These are phyloP conservation scores for Mionectes macconnelli DNA, from an alignment of 2,113 vertebrate genomes.

Conservation along the genomic window DNA sequence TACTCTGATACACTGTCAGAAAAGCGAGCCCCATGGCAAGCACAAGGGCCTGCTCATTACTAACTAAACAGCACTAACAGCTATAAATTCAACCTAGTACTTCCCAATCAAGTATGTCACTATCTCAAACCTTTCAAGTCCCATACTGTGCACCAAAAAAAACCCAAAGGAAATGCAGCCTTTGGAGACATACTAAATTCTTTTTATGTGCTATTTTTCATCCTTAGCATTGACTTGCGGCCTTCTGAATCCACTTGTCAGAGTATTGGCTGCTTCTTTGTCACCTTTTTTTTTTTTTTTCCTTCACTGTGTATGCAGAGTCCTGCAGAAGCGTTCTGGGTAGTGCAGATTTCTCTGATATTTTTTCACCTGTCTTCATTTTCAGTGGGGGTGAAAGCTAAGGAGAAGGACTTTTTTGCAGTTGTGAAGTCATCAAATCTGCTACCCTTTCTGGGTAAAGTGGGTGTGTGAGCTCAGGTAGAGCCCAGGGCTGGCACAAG, in stretches of 20 bases:
- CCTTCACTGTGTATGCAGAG: neutral
- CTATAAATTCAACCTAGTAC: neutral
- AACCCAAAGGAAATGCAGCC: neutral
- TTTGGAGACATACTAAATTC: neutral
- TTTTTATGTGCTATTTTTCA: neutral
- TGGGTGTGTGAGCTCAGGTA: neutral
- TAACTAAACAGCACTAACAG: neutral
- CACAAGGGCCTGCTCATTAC: neutral
- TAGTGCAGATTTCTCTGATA: neutral
- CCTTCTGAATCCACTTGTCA: neutral
- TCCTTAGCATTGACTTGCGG: neutral
- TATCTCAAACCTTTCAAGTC: neutral
- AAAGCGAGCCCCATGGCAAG: neutral
- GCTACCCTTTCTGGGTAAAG: neutral
- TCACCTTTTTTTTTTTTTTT: neutral
- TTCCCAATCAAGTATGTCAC: neutral
- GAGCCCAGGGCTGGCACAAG: neutral
- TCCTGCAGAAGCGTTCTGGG: neutral
- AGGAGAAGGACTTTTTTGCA: neutral
- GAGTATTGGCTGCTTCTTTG: neutral
- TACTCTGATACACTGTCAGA: accelerated
- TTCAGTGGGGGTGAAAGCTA: neutral
- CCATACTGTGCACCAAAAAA: neutral
- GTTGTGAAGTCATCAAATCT: neutral
- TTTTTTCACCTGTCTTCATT: neutral